A percentile compares a stretch with the other conserved stretches of the same genome.
phyloP scores from a whole-genome alignment of 1,140 invertebrate genomes.

The Luehdorfia chinensis region DNA sequence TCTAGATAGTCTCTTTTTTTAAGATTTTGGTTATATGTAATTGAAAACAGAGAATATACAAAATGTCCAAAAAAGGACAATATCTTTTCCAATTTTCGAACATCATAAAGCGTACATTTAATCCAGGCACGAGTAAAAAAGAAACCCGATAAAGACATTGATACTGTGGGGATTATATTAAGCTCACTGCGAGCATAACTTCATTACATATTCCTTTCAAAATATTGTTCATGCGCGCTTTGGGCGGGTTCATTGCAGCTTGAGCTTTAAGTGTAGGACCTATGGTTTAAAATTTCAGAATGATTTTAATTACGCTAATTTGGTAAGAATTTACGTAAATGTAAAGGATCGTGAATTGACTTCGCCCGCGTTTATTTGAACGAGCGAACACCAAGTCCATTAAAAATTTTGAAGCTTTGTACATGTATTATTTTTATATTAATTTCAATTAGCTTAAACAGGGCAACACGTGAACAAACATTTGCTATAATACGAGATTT shows the following conservation, averaged over 20 bases:
- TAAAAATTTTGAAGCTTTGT: too few species aligned
- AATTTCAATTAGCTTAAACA: too few species aligned
- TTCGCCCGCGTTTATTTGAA: neutral
- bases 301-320: neutral
- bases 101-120: too few species aligned
- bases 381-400: too few species aligned
- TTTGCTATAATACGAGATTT: too few species aligned
- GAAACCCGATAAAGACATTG: constrained; percentile 13
- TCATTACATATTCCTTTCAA: constrained; percentile 10
- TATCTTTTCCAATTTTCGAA: too few species aligned
- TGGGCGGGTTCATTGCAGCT: neutral
- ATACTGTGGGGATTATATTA: constrained; percentile 1
- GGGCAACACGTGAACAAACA: too few species aligned
- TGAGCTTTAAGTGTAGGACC: neutral
- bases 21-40: too few species aligned
- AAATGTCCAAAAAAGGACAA: too few species aligned
- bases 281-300: neutral
- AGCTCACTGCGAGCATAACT: constrained; percentile 5
- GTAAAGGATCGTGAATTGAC: neutral
- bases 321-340: constrained; percentile 1
- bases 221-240: neutral
- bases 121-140: neutral
- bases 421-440: too few species aligned
- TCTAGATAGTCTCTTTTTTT: too few species aligned
- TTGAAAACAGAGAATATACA: too few species aligned